These are phyloP conservation scores for Tupaia chinensis DNA, from an alignment of 2,113 vertebrate species.

Conservation along the genomic window DNA sequence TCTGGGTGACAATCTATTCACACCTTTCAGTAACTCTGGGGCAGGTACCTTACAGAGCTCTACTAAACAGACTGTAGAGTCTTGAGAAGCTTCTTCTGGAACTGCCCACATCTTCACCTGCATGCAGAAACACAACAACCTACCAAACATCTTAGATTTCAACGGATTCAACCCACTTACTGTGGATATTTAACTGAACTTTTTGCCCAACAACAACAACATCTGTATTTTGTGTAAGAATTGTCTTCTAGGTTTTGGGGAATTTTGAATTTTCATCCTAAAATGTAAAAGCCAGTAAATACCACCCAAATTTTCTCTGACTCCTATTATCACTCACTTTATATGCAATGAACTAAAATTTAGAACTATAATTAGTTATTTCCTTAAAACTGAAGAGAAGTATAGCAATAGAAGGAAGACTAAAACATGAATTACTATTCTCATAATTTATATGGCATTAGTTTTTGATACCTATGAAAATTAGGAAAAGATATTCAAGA, in stretches of 20 bases:
- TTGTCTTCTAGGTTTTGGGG: background rate
- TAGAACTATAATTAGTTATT: background rate
- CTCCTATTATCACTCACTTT: too few species aligned
- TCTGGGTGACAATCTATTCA: background rate
- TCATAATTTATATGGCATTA: background rate
- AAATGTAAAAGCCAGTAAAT: conserved; percentile 12
- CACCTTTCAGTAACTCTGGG: background rate
- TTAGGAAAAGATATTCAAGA: background rate
- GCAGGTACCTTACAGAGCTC: background rate
- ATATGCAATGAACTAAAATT: background rate
- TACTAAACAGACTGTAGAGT: background rate
- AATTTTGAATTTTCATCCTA: background rate
- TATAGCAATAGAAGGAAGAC: background rate
- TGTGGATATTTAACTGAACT: background rate
- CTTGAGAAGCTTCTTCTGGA: background rate
- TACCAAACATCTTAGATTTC: background rate
- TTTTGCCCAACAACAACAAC: background rate
- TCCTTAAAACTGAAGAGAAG: background rate
- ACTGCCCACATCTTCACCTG: background rate
- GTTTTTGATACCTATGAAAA: background rate
- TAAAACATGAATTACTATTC: background rate
- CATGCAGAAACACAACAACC: background rate
- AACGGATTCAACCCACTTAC: background rate
- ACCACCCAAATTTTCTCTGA: background rate
- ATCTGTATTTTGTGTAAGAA: rapidly evolving